Evolutionary conservation across 1,140 invertebrate genomes (phyloP), one percentile per base, ranked within the genome.

Genomic region (Drosophila trapezifrons): DNA sequence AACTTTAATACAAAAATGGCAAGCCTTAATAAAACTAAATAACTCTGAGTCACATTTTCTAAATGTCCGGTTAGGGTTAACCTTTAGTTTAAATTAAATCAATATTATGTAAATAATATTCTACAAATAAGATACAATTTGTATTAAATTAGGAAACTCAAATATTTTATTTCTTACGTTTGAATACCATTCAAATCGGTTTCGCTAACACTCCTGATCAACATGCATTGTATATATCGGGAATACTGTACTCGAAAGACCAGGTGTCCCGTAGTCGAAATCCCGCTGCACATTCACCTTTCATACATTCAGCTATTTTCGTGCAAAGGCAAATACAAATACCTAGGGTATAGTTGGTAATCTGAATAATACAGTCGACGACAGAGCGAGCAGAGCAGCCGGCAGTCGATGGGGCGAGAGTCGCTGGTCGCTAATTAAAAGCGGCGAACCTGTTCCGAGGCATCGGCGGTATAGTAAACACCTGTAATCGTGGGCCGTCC

Each of bases 401-500:
- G 66, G 51, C 49, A 46, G 60, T 51, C 69, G 67, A 29, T 76
- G 58, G 72, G 70, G 54, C 59, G 49, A n/a, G 51, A 54, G 32
- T 54, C 29, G 49, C 49, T 35, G 15, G 71, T 64, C 59, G 80
- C 85, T 89, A 90, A 89, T 89, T 89, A 89, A 89, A 89, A 78
- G 40, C 76, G 58, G 49, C 69, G 54, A 67, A 72, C 77, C 72
- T 70, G 52, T 75, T 89, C 60, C 54, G 46, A 52, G 73, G 40
- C 62, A 67, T 67, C 55, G 40, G 37, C 58, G 38, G 55, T 63
- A 46, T 71, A 67, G 73, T 51, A 76, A 87, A 80, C 84, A 89
- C 80, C 80, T 89, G 84, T 86, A 86, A 86, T 86, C 83, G 82
- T 86, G 83, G 63, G 56, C 74, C 71, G 59, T 76, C 75, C 78